phyloP scores from a whole-genome alignment of 35 echinoderm and acorn worm species.

The Lytechinus pictus region DNA sequence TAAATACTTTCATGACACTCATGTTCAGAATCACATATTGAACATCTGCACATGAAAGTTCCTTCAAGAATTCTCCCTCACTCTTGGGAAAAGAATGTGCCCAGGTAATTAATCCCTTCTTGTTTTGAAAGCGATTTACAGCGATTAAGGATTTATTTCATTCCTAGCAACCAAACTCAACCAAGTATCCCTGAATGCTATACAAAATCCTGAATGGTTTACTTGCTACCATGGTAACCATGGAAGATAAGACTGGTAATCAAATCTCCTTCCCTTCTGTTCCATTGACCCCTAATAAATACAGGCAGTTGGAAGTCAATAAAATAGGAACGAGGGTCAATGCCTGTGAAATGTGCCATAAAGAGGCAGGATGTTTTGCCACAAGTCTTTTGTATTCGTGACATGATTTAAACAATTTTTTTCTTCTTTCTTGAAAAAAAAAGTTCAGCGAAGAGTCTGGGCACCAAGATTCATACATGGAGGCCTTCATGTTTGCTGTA shows the following conservation, averaged over 20 bases:
- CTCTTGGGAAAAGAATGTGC: slow-evolving; percentile 9
- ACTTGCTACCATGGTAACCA: neutral
- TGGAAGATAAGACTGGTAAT: neutral
- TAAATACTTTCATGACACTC: neutral
- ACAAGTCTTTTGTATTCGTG: neutral
- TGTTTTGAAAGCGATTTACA: neutral
- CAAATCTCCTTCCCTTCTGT: neutral
- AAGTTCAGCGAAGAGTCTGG: no score
- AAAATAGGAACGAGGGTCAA: neutral
- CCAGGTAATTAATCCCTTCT: neutral
- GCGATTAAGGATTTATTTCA: neutral
- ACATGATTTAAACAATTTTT: neutral
- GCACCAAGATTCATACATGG: no score
- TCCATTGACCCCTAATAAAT: neutral
- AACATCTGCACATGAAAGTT: neutral
- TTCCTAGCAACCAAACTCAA: neutral
- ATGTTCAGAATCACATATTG: neutral
- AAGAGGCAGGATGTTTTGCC: neutral
- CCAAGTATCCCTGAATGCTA: neutral
- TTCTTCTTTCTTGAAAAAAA: no score
- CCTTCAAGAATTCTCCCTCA: neutral
- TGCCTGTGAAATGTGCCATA: neutral
- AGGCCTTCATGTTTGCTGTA: no score
- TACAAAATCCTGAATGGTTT: neutral
- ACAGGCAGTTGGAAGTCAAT: neutral